Evolutionary conservation across 2,113 vertebrate species (phyloP).

Genomic region (Clarias batrachus): DNA sequence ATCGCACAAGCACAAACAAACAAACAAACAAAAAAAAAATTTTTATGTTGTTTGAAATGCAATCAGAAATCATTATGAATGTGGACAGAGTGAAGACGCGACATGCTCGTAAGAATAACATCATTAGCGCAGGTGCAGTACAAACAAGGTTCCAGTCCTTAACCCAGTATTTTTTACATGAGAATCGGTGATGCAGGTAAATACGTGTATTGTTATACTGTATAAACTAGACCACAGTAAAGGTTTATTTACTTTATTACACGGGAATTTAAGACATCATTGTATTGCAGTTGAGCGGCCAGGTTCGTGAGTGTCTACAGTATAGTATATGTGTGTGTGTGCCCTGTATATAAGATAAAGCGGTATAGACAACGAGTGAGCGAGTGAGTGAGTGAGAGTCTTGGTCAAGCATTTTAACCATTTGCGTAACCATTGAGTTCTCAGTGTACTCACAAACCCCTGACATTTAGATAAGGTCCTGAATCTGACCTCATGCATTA

Average conservation of each 20-base stretch:
- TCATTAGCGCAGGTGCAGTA: neutral
- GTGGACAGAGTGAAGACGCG: neutral
- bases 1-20: neutral
- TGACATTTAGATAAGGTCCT: constrained; percentile 1
- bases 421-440: neutral
- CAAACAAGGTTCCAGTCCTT: neutral
- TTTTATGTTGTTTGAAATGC: neutral
- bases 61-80: neutral
- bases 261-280: neutral
- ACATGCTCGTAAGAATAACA: neutral
- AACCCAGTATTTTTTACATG: neutral
- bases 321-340: too few species aligned
- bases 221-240: too few species aligned
- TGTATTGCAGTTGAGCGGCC: neutral
- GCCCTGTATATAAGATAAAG: too few species aligned
- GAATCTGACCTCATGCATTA: neutral
- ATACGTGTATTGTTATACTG: neutral
- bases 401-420: neutral
- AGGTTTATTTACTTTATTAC: neutral
- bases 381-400: neutral
- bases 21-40: too few species aligned
- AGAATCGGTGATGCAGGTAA: neutral
- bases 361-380: too few species aligned
- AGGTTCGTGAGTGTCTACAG: too few species aligned
- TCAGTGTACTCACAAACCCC: neutral